These are phyloP conservation scores for Graphium colonna DNA, from an alignment of 2,888 invertebrate genomes.

Conservation along the genomic window DNA sequence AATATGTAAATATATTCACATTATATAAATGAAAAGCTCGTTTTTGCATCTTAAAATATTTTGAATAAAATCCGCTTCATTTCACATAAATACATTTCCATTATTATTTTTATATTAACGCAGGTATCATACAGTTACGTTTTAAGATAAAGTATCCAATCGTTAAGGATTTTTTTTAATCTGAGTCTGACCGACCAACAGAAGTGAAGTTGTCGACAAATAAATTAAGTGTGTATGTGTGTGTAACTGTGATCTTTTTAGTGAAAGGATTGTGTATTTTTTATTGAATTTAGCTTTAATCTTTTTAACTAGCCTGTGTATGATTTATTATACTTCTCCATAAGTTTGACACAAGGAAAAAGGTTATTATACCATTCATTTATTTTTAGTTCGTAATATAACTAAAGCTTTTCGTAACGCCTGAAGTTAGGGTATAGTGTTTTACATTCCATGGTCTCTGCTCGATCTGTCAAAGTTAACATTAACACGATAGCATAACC, in stretches of 20 bases:
- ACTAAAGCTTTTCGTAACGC: constrained; percentile 8
- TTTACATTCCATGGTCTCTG: neutral
- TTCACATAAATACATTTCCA: too few relatives aligned
- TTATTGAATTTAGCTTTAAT: neutral
- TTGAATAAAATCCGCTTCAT: too few relatives aligned
- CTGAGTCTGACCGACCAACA: neutral
- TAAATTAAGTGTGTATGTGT: neutral
- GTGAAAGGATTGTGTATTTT: neutral
- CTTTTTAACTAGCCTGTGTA: neutral
- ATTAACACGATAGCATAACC: constrained; percentile 22
- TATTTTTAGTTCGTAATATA: neutral
- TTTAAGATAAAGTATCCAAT: neutral
- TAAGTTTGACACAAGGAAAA: neutral
- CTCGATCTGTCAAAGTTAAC: constrained; percentile 18
- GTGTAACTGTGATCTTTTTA: too few relatives aligned
- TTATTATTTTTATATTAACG: too few relatives aligned
- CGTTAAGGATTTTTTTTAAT: neutral
- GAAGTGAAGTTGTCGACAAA: constrained; percentile 20
- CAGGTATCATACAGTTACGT: neutral
- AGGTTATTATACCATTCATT: constrained; percentile 9
- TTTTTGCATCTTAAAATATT: too few relatives aligned
- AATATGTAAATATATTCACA: too few relatives aligned
- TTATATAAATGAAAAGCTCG: too few relatives aligned
- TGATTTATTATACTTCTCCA: neutral
- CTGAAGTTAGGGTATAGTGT: constrained; percentile 24